Base-by-base conservation (phyloP, 2,797 vertebrate genomes). In the Lates japonicus region DNA sequence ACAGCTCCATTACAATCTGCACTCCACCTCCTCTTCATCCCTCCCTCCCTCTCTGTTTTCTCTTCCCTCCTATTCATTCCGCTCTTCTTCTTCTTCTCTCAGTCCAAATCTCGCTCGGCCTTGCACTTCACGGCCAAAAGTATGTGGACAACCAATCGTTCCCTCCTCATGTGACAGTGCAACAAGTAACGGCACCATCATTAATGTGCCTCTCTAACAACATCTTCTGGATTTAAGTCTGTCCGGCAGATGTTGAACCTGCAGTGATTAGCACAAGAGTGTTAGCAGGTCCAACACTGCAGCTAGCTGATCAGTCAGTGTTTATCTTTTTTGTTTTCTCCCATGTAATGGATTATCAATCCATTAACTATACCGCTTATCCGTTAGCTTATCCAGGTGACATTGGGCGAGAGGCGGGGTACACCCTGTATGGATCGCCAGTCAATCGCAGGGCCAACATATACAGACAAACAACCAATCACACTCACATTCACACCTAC, bases 1-100 rank as follows among this genome's bases (percentile, higher is more conserved):
- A 66, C 80, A 88, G 86, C 90, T 88, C 88, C 85, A 88, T 91
- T 90, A 84, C 85, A 83, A 73, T 74, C 80, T 66, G 51, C 75
- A 3, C 81, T 51, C 59, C 80, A 10, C 81, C 84, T 75, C 81
- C 74, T 60, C 42, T 17, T n/a, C 62, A 29, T 13, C 62, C 13
- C 59, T 11, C 63, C 61, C 64, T 17, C 41, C 41, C 74, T 3
- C 59, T 55, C 71, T 65, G 29, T 70, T 79, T 31, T 70, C 52
- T 37, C 70, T 71, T 59, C 37, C 63, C 44, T 64, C 41, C 10
- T 17, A 7, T 22, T 20, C 4, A 44, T 62, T 65, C 7, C 11
- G 0, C 52, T 59, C 19, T 52, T 35, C 60, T 20, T 61, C n/a
- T 59, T n/a, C 62, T 25, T 52, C 74, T 37, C 22, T 61, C 19